Conservation (phyloP, 2,113 vertebrate species). For the Calyptomena viridis region DNA sequence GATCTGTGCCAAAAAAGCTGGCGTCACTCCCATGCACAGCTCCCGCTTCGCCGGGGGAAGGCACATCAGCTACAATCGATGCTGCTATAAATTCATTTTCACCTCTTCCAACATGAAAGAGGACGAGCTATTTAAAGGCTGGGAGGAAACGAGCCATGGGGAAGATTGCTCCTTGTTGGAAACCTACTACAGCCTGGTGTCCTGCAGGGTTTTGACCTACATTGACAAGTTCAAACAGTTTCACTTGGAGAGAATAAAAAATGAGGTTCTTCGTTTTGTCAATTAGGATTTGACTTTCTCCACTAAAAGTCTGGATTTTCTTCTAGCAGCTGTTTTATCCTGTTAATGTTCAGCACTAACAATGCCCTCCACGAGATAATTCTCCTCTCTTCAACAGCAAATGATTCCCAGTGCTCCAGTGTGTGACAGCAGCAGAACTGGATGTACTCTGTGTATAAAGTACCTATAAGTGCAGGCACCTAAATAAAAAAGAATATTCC, state of each 20-base stretch:
- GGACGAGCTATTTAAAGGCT: slow-evolving; percentile 73
- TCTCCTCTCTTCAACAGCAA: not conserved
- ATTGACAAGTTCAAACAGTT: slow-evolving; percentile 80
- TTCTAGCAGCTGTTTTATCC: not conserved
- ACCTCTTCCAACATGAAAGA: slow-evolving; percentile 75
- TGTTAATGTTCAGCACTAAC: not conserved
- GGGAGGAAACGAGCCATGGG: slow-evolving; percentile 78
- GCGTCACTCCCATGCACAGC: slow-evolving; percentile 84
- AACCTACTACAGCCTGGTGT: slow-evolving; percentile 87
- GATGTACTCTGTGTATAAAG: not conserved
- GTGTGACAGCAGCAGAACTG: not conserved
- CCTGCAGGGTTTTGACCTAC: slow-evolving; percentile 87
- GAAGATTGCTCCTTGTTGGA: slow-evolving; percentile 79
- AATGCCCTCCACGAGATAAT: not conserved
- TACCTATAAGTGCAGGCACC: not conserved
- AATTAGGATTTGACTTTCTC: slow-evolving; percentile 16
- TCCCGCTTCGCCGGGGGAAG: slow-evolving; percentile 85
- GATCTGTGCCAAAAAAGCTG: slow-evolving; percentile 81
- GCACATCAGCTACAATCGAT: slow-evolving; percentile 86
- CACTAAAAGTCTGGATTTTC: not conserved
- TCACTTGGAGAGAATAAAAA: slow-evolving; percentile 45
- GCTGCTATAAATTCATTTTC: slow-evolving; percentile 92
- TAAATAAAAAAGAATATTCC: not conserved
- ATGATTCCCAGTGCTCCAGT: not conserved
- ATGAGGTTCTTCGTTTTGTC: slow-evolving; percentile 21